Evolutionary conservation across 2,113 vertebrate species (phyloP).

Genomic region (Tringa solitaria): DNA sequence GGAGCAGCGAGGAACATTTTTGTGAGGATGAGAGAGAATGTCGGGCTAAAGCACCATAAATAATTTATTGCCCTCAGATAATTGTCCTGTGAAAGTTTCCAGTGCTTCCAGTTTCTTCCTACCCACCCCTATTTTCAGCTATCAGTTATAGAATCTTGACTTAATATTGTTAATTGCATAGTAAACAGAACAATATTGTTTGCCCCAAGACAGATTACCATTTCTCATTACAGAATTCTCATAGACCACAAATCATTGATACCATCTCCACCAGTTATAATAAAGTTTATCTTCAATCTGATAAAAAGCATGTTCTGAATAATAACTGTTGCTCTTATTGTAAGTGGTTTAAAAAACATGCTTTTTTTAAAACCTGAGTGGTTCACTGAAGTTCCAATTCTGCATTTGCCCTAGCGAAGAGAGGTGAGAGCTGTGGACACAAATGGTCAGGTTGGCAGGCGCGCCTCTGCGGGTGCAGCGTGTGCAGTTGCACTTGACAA

Average conservation of each 20-base stretch:
- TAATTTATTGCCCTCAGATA: slow-evolving; percentile 8
- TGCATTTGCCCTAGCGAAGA: background rate
- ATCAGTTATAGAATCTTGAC: slow-evolving; percentile 33
- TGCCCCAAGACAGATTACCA: slow-evolving; percentile 58
- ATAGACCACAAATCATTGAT: slow-evolving; percentile 51
- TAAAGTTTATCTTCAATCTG: slow-evolving; percentile 51
- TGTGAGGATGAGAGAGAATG: background rate
- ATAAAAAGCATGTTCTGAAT: slow-evolving; percentile 67
- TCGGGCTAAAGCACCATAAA: slow-evolving; percentile 21
- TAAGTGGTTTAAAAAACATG: slow-evolving; percentile 47
- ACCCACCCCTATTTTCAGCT: background rate
- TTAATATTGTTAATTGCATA: slow-evolving; percentile 50
- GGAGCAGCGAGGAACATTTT: background rate
- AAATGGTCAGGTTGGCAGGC: background rate
- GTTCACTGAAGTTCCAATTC: slow-evolving; percentile 1
- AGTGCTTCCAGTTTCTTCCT: slow-evolving; percentile 48
- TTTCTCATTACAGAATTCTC: slow-evolving; percentile 52
- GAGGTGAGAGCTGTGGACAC: background rate
- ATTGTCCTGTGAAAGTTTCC: slow-evolving; percentile 36
- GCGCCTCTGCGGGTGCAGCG: background rate
- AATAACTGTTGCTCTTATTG: slow-evolving; percentile 58
- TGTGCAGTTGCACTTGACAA: background rate
- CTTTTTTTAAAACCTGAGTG: slow-evolving; percentile 32
- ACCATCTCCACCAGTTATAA: slow-evolving; percentile 40
- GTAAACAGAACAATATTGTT: slow-evolving; percentile 62